Percentiles rank a stretch among this genome's conserved stretches.
Conservation (phyloP, 1,140 invertebrate species). For the Coptotermes formosanus region DNA sequence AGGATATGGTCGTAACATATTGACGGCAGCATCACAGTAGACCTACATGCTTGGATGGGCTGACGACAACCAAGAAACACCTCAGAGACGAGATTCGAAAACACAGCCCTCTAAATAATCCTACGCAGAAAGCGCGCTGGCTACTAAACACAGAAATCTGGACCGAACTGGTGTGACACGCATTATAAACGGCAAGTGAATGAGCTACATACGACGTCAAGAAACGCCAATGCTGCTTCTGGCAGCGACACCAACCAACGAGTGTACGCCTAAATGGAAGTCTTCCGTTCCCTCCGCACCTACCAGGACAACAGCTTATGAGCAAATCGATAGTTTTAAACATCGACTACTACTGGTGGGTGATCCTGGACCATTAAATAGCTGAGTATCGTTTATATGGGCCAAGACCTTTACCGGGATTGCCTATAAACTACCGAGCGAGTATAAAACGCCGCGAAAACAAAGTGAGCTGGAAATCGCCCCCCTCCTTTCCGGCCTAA, state of each 20-base stretch:
- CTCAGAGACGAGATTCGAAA: too few relatives aligned
- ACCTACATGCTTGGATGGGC: too few relatives aligned
- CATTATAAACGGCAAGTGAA: too few relatives aligned
- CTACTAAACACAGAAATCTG: too few relatives aligned
- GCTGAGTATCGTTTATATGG: conserved; percentile 18
- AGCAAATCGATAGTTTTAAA: conserved; percentile 17
- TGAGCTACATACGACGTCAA: too few relatives aligned
- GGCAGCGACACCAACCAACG: not conserved
- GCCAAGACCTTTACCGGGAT: conserved; percentile 16
- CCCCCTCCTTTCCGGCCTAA: not conserved
- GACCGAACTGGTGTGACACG: too few relatives aligned
- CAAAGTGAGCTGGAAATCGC: conserved; percentile 11
- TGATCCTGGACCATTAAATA: not conserved
- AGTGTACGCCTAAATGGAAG: not conserved
- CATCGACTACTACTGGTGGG: conserved; percentile 9
- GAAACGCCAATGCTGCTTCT: too few relatives aligned
- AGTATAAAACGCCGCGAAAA: conserved; percentile 8
- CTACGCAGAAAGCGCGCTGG: too few relatives aligned
- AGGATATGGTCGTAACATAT: too few relatives aligned
- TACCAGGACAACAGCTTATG: not conserved
- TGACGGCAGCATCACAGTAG: too few relatives aligned
- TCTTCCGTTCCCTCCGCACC: not conserved
- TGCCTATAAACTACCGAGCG: conserved; percentile 10
- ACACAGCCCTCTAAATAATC: too few relatives aligned
- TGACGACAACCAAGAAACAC: too few relatives aligned